Evolutionary conservation across 2,888 invertebrate genomes (phyloP), one percentile per base, ranked within the genome.

Genomic region (Lasioglossum leucozonium): DNA sequence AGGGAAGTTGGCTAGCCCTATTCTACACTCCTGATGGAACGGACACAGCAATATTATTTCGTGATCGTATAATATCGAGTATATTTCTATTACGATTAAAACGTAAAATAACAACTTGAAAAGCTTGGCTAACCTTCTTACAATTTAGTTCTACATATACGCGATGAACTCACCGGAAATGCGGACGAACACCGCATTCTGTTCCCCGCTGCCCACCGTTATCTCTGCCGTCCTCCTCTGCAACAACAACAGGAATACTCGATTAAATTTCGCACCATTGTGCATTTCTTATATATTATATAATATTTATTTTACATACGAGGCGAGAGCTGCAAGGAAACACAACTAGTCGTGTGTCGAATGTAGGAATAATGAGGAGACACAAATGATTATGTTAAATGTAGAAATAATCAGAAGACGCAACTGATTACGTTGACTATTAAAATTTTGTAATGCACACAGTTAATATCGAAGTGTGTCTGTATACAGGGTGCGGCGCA

Each of bases 141-240:
- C 11, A 30, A 11, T 65, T 51, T 55, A 79, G 72, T 71, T 58
- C 72, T 67, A 84, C n/a, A 62, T n/a, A n/a, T n/a, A 26, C 16
- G 26, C 51, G 37, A 51, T 72, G 78, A 67, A 93, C 94, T 94
- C 83, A 95, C 95, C 95, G 87, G 93, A 93, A 87, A 94, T 93
- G 84, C 93, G 92, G 47, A 94, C 89, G 83, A 93, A 93, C 30
- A 94, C 91, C 26, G 93, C 93, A 92, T 93, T 94, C 72, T 93
- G 94, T 58, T 93, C 92, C 10, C 88, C 85, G 74, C 91, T 91
- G 83, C 94, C 93, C 81, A 94, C 91, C 51, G 93, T 92, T 83
- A 94, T 91, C 80, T 92, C 94, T 34, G 92, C 89, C 55, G 87
- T 89, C 74, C 92, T 89, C 81, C 91, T 94, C 95, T 95, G 93